Conservation (phyloP, 1,140 invertebrate species). For the Conus betulinus region DNA sequence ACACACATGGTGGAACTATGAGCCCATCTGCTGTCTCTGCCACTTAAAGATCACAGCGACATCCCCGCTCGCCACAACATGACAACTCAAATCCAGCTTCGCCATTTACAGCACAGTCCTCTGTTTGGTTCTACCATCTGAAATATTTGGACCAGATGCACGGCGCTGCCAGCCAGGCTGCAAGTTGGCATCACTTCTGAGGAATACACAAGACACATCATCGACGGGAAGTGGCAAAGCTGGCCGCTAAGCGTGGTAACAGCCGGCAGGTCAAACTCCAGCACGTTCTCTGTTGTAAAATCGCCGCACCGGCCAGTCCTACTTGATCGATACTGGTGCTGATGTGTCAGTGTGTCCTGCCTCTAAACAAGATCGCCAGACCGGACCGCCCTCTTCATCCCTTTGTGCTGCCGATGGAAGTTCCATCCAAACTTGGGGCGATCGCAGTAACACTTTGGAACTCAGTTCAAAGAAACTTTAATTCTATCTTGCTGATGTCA, state of each 20-base stretch:
- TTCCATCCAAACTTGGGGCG: neutral
- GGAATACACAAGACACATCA: neutral
- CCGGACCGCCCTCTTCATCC: neutral
- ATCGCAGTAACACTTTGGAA: neutral
- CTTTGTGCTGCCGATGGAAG: neutral
- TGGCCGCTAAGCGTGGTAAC: neutral
- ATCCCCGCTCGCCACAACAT: neutral
- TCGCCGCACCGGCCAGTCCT: neutral
- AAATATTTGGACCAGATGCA: neutral
- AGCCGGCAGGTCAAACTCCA: neutral
- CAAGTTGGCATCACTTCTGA: neutral
- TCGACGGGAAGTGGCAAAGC: neutral
- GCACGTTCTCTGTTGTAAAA: neutral
- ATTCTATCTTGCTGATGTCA: neutral
- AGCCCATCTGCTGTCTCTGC: neutral
- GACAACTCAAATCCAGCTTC: neutral
- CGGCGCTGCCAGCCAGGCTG: neutral
- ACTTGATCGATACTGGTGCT: neutral
- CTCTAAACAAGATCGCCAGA: neutral
- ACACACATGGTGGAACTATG: neutral
- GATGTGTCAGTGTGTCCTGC: slow-evolving; percentile 8
- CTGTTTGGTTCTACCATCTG: neutral
- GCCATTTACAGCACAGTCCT: neutral
- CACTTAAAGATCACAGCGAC: neutral
- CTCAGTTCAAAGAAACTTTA: neutral